These are phyloP conservation scores for Noctua comes DNA, from an alignment of 2,888 invertebrate genomes.

Conservation along the genomic window DNA sequence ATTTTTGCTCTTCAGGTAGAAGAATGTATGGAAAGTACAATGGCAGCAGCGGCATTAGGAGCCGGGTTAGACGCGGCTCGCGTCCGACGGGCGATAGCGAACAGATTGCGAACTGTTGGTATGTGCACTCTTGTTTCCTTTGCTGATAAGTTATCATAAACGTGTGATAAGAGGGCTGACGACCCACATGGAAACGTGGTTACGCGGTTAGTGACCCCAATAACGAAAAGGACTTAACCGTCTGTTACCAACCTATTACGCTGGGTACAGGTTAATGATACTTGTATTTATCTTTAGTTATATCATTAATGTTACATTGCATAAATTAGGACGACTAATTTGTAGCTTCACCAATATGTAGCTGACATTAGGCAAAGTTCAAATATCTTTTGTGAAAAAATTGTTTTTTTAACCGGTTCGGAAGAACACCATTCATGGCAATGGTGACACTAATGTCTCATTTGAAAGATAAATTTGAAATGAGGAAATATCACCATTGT, in stretches of 20 bases:
- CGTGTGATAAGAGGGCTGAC: constrained; percentile 5
- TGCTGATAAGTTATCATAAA: constrained; percentile 9
- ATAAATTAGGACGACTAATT: not conserved
- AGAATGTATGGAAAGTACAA: constrained; percentile 81
- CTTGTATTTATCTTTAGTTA: too few species aligned
- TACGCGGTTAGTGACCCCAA: constrained; percentile 33
- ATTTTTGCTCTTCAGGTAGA: constrained; percentile 76
- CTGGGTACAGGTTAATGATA: not conserved
- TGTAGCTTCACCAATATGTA: not conserved
- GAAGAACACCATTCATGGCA: not conserved
- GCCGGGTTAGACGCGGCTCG: constrained; percentile 86
- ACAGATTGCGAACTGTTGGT: constrained; percentile 82
- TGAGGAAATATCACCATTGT: not conserved
- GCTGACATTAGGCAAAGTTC: not conserved
- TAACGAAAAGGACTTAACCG: not conserved
- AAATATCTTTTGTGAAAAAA: not conserved
- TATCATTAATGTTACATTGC: not conserved
- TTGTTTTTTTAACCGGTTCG: not conserved
- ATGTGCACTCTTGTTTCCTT: constrained; percentile 31
- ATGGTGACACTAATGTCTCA: not conserved
- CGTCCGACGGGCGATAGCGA: constrained; percentile 81
- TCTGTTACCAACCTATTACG: constrained; percentile 7
- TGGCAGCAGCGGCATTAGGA: constrained; percentile 81
- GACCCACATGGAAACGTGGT: constrained; percentile 17
- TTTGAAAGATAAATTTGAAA: not conserved